Base-by-base conservation (phyloP, 2,797 vertebrate genomes). In the Alauda arvensis region DNA sequence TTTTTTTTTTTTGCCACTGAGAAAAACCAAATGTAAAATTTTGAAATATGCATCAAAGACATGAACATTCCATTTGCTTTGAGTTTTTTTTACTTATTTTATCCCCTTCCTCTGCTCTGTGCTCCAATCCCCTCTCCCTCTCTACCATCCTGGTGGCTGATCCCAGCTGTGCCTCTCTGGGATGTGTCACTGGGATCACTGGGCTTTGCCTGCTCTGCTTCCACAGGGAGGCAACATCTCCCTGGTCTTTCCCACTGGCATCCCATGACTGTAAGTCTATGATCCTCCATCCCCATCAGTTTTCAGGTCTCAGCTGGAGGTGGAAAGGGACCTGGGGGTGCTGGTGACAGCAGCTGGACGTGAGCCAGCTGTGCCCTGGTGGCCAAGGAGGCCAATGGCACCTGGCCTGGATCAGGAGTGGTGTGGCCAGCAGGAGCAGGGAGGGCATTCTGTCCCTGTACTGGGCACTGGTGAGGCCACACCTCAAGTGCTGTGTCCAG, bases 111-210 rank as follows among this genome's bases (percentile, higher is more conserved):
- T 53, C 34, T 52, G 9, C 21, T 29, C 2, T 2, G 12, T 29
- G n/a, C 24, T 23, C 1, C 1, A 37, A 37, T 12, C 2, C 2
- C 12, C 33, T 67, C 1, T 10, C 2, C 12, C 33, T 67, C 1
- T 10, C 52, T 34, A 1, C 4, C 18, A 12, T 6, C 77, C 45
- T 49, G 20, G 34, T 66, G 46, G 25, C 42, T 67, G 28, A 28
- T 69, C 65, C n/a, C 26, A 24, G 8, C 4, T 40, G 48, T 34
- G 40, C 40, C 16, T 13, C 14, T 33, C 23, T 39, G 46, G 45
- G 12, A 43, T 34, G 23, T 77, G 31, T 11, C 40, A 18, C 3
- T 48, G 65, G 55, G 18, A 14, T 37, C 29, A 13, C 17, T 39
- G 31, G 13, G 67, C 13, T 53, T 72, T 77, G 12, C 14, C 14